These are phyloP conservation scores for Manis crassicaudata DNA, from an alignment of 2,797 vertebrate genomes.

Conservation along the genomic window DNA sequence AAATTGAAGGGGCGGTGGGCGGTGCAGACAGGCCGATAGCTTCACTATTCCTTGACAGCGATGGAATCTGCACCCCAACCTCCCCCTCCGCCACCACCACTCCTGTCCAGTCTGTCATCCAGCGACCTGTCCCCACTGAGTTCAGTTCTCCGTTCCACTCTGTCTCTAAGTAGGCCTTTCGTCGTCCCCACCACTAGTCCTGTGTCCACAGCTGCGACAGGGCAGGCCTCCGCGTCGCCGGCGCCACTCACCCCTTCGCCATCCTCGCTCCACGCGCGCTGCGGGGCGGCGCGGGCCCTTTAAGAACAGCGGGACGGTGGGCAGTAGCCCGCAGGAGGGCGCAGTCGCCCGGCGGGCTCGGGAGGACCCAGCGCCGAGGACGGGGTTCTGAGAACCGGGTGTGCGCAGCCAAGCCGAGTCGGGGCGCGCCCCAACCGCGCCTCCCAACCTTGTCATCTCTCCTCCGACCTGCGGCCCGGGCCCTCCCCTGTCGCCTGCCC, in stretches of 20 bases:
- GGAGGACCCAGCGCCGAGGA: background rate
- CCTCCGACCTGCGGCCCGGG: background rate
- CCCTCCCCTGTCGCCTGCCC: slow-evolving; percentile 3
- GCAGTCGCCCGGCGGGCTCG: background rate
- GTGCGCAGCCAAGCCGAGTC: background rate
- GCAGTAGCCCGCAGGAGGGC: slow-evolving; percentile 31
- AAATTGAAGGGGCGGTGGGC: background rate
- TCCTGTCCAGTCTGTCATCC: background rate
- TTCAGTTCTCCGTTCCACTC: background rate
- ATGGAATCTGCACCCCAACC: background rate
- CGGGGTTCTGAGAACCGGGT: background rate
- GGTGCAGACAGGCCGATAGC: background rate
- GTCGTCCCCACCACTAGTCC: background rate
- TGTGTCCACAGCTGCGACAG: background rate
- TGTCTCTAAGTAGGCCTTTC: background rate
- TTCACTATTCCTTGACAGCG: background rate
- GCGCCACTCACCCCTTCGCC: background rate
- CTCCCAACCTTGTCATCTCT: background rate
- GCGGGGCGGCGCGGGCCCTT: slow-evolving; percentile 70
- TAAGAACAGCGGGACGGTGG: slow-evolving; percentile 65
- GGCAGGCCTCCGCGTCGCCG: too few species aligned
- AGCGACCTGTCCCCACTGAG: background rate
- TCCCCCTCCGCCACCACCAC: background rate
- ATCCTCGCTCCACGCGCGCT: background rate
- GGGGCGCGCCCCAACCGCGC: background rate